Conservation (phyloP, 2,888 invertebrate genomes). For the Campoplex capitator region DNA sequence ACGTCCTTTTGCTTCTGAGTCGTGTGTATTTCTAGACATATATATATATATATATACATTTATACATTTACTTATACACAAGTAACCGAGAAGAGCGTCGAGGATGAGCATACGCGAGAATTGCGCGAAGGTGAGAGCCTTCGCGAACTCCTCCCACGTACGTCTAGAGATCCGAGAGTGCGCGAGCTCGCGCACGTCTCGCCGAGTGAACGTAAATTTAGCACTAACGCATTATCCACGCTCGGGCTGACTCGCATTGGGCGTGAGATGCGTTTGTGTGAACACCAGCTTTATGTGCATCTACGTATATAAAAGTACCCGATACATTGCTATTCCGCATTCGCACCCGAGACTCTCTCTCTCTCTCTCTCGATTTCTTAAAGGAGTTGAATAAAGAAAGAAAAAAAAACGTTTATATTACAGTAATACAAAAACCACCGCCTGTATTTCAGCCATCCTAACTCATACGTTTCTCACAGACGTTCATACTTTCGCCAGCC, state of each 20-base stretch:
- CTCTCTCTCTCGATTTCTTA: conserved; percentile 1
- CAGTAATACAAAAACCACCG: background rate
- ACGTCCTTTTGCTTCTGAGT: conserved; percentile 2
- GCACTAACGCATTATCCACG: conserved; percentile 84
- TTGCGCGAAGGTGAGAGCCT: conserved; percentile 69
- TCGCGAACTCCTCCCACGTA: conserved; percentile 70
- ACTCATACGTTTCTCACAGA: background rate
- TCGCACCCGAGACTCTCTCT: background rate
- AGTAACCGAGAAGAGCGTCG: background rate
- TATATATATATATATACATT: background rate
- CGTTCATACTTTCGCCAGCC: conserved; percentile 3
- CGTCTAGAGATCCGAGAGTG: conserved; percentile 62
- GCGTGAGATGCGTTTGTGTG: conserved; percentile 71
- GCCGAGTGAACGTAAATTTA: conserved; percentile 82
- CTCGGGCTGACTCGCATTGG: conserved; percentile 82
- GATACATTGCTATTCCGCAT: background rate
- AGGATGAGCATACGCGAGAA: conserved; percentile 34
- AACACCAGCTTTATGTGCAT: conserved; percentile 36
- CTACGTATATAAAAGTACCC: background rate
- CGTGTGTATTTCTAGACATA: background rate
- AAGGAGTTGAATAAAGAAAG: background rate
- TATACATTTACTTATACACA: background rate
- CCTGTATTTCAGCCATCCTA: background rate
- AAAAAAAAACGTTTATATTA: background rate
- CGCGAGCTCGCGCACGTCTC: conserved; percentile 63